Base-by-base conservation (phyloP, 1,140 invertebrate species). In the Epicauta chinensis region DNA sequence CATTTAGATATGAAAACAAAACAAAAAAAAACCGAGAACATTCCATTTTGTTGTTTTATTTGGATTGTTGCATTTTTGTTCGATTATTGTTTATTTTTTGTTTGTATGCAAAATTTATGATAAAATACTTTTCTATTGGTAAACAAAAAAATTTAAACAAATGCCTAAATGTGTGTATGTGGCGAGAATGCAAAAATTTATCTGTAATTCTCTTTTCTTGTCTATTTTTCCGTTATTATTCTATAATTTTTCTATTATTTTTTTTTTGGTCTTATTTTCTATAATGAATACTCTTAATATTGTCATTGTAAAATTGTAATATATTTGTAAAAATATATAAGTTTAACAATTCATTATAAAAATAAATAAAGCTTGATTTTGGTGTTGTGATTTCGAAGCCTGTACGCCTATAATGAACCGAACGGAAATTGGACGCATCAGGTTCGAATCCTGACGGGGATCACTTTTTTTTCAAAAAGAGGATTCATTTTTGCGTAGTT, bases 301-400 rank as follows among this genome's bases (percentile, higher is more conserved):
- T 42, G 58, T 62, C 58, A 60, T 53, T 62, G 60, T 62, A 62
- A 62, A 62, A 62, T 62, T 62, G 60, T 62, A 62, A 62, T 55
- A 62, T 62, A 62, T 57, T 62, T 62, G 60, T 62, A 62, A 62
- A 51, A 62, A 62, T 60, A 59, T 62, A 62, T 62, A 62, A 62
- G 53, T 49, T 55, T 62, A 62, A 44, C 42, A 31, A 44, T 62
- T 62, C 58, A 60, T 50, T 59, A 62, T 58, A 62, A 62, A 62
- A 60, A 23, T 23, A 2, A 23, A 23, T 23, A 23, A 23, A 23
- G 23, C 23, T 23, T 23, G 23, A 23, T 23, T 23, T 3, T 23
- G 23, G 23, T 23, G 23, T 3, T 23, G 4, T 23, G 23, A 23
- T 23, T 23, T 23, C 23, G 23, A 2, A 5, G 1, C 23, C 23